Conservation (phyloP, 1,140 invertebrate genomes). For the Pseudomyrmex concolor region DNA sequence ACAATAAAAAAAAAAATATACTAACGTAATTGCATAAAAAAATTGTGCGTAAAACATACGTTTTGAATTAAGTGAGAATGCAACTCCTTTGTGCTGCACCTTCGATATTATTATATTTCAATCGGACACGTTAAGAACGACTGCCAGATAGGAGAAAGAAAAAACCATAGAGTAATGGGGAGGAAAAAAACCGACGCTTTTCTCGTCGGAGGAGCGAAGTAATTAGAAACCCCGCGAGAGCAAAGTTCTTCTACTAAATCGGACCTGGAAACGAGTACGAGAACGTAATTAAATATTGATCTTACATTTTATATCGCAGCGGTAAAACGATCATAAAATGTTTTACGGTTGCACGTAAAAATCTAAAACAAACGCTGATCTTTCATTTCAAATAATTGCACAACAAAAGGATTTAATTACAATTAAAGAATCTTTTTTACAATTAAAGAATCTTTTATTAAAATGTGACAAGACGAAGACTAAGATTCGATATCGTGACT, state of each 20-base stretch:
- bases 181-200: constrained; percentile 17
- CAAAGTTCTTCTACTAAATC: constrained; percentile 44
- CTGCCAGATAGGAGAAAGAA: not conserved
- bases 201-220: constrained; percentile 20
- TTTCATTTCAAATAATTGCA: constrained; percentile 24
- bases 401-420: not conserved
- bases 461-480: constrained; percentile 20
- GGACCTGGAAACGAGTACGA: constrained; percentile 19
- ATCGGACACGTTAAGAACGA: constrained; percentile 26
- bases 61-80: not conserved
- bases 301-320: constrained; percentile 30
- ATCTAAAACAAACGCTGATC: constrained; percentile 30
- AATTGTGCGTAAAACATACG: not conserved
- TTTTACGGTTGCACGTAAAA: constrained; percentile 28
- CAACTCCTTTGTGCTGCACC: not conserved
- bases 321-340: constrained; percentile 27
- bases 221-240: constrained; percentile 35
- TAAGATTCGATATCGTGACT: not conserved
- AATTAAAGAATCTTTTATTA: constrained; percentile 16
- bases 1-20: not conserved
- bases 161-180: constrained; percentile 15
- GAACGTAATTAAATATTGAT: constrained; percentile 58
- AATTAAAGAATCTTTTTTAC: constrained; percentile 12
- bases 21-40: not conserved
- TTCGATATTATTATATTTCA: not conserved